These are phyloP conservation scores for Hyphantria cunea DNA, from an alignment of 1,140 invertebrate species.

Conservation along the genomic window DNA sequence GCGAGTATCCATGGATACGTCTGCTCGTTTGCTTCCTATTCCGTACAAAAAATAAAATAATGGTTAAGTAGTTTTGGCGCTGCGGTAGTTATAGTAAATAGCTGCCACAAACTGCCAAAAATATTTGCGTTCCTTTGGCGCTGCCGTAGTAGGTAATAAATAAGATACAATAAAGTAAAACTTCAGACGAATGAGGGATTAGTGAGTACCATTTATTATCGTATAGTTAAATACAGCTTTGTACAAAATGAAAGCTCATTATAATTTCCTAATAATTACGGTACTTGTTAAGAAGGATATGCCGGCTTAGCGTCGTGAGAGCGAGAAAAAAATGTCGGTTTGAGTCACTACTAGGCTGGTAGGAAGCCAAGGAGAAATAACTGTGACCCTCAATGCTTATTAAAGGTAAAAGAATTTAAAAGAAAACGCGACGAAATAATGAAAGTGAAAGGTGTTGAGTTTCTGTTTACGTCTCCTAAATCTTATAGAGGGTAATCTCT, in stretches of 20 bases:
- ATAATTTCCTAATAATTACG: constrained; percentile 14
- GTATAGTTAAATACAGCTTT: constrained; percentile 13
- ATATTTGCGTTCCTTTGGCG: too few relatives aligned
- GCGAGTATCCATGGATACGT: too few relatives aligned
- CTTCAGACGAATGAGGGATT: constrained; percentile 14
- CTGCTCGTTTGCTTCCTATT: too few relatives aligned
- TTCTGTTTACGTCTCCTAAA: too few relatives aligned
- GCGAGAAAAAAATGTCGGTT: constrained; percentile 11
- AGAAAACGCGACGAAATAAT: not conserved
- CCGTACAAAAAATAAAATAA: too few relatives aligned
- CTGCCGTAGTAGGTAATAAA: too few relatives aligned
- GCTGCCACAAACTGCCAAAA: too few relatives aligned
- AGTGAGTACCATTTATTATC: constrained; percentile 6
- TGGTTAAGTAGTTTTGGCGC: too few relatives aligned
- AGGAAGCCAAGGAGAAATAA: constrained; percentile 24
- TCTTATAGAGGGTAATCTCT: too few relatives aligned
- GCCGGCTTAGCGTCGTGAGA: constrained; percentile 30
- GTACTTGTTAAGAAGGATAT: constrained; percentile 33
- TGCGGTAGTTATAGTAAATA: too few relatives aligned
- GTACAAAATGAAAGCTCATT: constrained; percentile 13
- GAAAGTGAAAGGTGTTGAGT: too few relatives aligned
- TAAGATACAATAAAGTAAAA: not conserved
- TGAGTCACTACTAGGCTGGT: constrained; percentile 6
- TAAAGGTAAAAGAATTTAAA: not conserved
- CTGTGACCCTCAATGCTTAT: not conserved